These are phyloP conservation scores for Anthoscopus minutus DNA, from an alignment of 2,113 vertebrate genomes.

Conservation along the genomic window DNA sequence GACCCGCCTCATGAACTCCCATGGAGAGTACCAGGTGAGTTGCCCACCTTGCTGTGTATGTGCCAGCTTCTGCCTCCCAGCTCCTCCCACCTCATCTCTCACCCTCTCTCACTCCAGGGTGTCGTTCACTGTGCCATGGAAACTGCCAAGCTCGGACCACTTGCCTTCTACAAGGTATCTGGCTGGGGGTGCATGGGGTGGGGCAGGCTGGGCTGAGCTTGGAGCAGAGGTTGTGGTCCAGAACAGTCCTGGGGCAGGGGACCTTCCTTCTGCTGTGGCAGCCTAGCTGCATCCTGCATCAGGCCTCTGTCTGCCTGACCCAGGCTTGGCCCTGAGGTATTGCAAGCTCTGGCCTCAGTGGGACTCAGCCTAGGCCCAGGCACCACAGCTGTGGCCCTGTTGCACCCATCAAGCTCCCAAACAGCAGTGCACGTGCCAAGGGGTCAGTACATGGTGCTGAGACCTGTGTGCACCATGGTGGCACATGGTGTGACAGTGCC, in stretches of 20 bases:
- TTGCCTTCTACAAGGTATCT: conserved; percentile 92
- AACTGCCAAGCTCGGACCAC: conserved; percentile 85
- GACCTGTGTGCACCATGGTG: neutral
- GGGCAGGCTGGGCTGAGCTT: fast-evolving
- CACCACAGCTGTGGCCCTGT: neutral
- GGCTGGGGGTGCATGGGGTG: neutral
- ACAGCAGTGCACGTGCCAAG: neutral
- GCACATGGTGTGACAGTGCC: neutral
- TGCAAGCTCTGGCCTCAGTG: neutral
- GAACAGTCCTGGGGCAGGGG: neutral
- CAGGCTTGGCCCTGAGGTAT: fast-evolving
- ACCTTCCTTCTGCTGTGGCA: neutral
- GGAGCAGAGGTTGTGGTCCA: neutral
- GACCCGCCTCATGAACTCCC: conserved; percentile 94
- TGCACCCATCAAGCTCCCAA: neutral
- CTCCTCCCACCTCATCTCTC: neutral
- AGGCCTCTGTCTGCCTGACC: fast-evolving
- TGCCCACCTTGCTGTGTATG: fast-evolving
- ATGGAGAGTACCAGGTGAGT: conserved; percentile 89
- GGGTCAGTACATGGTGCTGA: neutral
- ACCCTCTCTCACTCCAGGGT: conserved; percentile 68
- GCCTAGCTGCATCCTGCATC: neutral
- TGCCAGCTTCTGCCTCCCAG: neutral
- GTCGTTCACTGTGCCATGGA: conserved; percentile 85
- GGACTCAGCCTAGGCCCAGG: neutral